A percentile compares a stretch with the other conserved stretches of the same genome.
Evolutionary conservation across 2,113 vertebrate genomes (phyloP).

Genomic region (Pedionomus torquatus): DNA sequence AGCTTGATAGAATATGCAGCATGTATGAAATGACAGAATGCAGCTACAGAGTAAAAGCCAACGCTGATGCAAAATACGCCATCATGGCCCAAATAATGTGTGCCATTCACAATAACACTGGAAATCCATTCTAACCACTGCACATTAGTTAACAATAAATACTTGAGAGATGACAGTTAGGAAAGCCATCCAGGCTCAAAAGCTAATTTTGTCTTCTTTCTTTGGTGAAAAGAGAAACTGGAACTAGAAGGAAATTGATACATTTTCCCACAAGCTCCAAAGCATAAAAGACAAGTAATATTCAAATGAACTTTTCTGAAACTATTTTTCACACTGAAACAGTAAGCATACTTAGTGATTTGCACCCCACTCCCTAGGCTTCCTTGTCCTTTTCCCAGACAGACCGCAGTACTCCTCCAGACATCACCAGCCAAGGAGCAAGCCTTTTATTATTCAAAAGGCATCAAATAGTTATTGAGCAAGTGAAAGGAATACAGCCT

Average conservation of each 20-base stretch:
- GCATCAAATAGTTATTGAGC: background rate
- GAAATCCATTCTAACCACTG: background rate
- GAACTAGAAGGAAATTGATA: background rate
- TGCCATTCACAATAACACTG: background rate
- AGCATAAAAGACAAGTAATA: background rate
- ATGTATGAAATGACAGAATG: constrained; percentile 21
- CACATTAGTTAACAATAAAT: background rate
- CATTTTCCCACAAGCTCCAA: background rate
- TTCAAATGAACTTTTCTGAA: background rate
- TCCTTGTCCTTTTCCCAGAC: background rate
- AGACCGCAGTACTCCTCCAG: background rate
- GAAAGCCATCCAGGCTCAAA: background rate
- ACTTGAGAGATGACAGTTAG: background rate
- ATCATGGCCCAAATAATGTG: background rate
- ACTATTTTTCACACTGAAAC: background rate
- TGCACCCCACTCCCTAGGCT: background rate
- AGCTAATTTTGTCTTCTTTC: background rate
- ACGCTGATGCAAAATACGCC: background rate
- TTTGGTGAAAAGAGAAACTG: background rate
- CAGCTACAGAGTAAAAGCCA: background rate
- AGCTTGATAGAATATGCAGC: constrained; percentile 42
- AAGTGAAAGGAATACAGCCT: background rate
- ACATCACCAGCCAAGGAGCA: background rate
- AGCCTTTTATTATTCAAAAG: background rate
- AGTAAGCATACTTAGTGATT: background rate